These are phyloP conservation scores for Ophioderma brevispina DNA, from an alignment of 35 echinoderm and acorn worm species.

Conservation along the genomic window DNA sequence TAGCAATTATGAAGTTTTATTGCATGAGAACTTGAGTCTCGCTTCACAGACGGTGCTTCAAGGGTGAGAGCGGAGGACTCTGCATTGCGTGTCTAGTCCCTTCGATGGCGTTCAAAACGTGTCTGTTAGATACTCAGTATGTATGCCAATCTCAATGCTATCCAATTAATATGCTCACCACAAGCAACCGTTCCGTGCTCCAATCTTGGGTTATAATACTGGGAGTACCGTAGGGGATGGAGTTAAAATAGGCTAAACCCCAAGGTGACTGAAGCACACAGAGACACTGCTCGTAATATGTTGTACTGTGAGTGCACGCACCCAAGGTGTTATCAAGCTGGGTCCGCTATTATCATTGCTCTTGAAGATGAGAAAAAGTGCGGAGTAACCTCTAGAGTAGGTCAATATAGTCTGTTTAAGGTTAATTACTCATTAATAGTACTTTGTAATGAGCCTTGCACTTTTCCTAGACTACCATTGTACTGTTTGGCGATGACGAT, in stretches of 20 bases:
- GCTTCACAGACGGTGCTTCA: not conserved
- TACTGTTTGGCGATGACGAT: not conserved
- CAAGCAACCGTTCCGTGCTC: not conserved
- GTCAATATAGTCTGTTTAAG: not conserved
- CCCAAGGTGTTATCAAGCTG: not conserved
- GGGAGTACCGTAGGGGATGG: not conserved
- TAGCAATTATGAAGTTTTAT: not conserved
- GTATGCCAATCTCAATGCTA: not conserved
- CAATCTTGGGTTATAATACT: not conserved
- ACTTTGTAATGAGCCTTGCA: slow-evolving; percentile 5
- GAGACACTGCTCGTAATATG: too few relatives aligned
- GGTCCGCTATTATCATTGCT: not conserved
- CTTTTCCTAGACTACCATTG: not conserved
- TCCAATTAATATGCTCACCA: not conserved
- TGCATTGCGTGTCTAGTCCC: not conserved
- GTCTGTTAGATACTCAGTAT: not conserved
- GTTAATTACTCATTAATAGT: slow-evolving; percentile 11
- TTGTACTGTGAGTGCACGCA: not conserved
- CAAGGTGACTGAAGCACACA: not conserved
- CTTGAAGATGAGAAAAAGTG: slow-evolving; percentile 4
- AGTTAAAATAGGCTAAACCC: not conserved
- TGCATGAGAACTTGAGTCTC: not conserved
- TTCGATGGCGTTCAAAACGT: not conserved
- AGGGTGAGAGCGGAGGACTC: not conserved
- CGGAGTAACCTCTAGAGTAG: not conserved